Evolutionary conservation across 2,113 vertebrate species (phyloP).

Genomic region (Oryzias curvinotus): DNA sequence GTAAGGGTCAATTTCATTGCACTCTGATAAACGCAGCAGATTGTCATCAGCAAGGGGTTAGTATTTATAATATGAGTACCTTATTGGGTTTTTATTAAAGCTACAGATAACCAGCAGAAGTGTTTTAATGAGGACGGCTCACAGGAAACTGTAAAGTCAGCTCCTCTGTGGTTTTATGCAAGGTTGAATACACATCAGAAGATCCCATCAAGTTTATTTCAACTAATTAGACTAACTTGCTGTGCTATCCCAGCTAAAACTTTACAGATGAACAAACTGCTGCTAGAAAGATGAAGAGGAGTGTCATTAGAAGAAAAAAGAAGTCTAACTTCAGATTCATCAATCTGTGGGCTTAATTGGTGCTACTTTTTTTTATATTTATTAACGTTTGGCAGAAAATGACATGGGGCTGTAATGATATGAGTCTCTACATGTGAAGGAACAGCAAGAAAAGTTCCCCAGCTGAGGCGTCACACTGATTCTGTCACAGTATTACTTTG

Average conservation of each 20-base stretch:
- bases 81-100: slow-evolving; percentile 45
- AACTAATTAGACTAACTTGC: slow-evolving; percentile 66
- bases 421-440: slow-evolving; percentile 20
- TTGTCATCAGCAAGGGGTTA: slow-evolving; percentile 50
- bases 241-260: slow-evolving; percentile 31
- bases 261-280: slow-evolving; percentile 53
- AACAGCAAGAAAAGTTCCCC: slow-evolving; percentile 31
- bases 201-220: slow-evolving; percentile 62
- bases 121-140: slow-evolving; percentile 69
- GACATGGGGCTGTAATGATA: slow-evolving; percentile 28
- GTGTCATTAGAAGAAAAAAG: slow-evolving; percentile 22
- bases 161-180: slow-evolving; percentile 50
- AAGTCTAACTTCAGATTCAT: slow-evolving; percentile 14
- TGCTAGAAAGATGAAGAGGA: slow-evolving; percentile 40
- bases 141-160: slow-evolving; percentile 33
- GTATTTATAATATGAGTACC: slow-evolving; percentile 51
- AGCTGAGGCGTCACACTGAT: slow-evolving; percentile 23
- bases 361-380: background rate
- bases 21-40: slow-evolving; percentile 31
- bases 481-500: slow-evolving; percentile 11
- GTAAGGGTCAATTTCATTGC: no score
- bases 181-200: slow-evolving; percentile 57
- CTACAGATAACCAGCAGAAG: slow-evolving; percentile 47
- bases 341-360: no score
- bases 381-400: slow-evolving; percentile 40